Evolutionary conservation across 2,888 invertebrate genomes (phyloP).

Genomic region (Chorisops tibialis): DNA sequence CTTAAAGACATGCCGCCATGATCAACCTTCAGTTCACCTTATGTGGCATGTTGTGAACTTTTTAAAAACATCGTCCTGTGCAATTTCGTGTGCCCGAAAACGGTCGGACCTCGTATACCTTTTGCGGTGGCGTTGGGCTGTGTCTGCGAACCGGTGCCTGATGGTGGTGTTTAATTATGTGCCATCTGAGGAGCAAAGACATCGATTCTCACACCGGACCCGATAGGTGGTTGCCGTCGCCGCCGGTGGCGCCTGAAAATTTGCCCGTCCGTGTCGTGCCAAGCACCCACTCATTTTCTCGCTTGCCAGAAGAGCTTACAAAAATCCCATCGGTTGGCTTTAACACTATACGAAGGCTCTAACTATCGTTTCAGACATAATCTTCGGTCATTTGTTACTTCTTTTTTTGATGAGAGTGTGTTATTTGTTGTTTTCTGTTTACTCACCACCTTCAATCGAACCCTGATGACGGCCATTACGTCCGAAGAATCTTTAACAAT

Average conservation of each 20-base stretch:
- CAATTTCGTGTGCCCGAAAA: conserved; percentile 3
- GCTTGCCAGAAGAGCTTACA: background rate
- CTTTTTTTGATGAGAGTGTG: background rate
- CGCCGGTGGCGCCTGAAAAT: conserved; percentile 23
- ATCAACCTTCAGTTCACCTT: conserved; percentile 16
- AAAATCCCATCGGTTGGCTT: background rate
- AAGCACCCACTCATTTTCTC: conserved; percentile 22
- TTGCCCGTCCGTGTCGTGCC: conserved; percentile 18
- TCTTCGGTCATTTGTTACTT: background rate
- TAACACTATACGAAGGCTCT: too few species aligned
- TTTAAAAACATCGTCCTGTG: background rate
- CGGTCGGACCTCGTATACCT: background rate
- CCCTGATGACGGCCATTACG: conserved; percentile 14
- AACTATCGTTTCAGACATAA: too few species aligned
- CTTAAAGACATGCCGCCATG: conserved; percentile 12
- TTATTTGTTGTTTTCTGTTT: conserved; percentile 14
- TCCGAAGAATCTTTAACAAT: conserved; percentile 9
- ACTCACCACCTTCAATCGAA: conserved; percentile 20
- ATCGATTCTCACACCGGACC: conserved; percentile 16
- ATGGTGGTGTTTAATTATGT: conserved; percentile 20
- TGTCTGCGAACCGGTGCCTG: background rate
- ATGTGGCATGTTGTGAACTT: background rate
- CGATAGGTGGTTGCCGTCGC: background rate
- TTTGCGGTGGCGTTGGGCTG: conserved; percentile 4
- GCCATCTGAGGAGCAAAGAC: conserved; percentile 13